Evolutionary conservation across 2,888 invertebrate genomes (phyloP).

Genomic region (Ectemnius lituratus): DNA sequence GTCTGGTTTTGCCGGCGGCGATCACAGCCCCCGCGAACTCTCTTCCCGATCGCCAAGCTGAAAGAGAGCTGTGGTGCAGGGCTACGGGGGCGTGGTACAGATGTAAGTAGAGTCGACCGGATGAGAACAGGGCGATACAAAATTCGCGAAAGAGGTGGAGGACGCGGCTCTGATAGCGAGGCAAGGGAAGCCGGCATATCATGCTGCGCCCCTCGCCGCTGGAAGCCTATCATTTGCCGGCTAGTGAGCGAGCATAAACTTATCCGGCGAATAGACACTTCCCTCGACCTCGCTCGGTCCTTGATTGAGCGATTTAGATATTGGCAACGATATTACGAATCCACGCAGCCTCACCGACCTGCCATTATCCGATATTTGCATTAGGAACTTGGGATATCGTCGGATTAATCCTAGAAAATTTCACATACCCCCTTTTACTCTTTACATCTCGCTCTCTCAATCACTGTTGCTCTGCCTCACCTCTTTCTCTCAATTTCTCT

Average conservation of each 20-base stretch:
- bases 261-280: constrained; percentile 26
- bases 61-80: constrained; percentile 54
- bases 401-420: too few relatives aligned
- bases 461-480: neutral
- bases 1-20: constrained; percentile 39
- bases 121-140: constrained; percentile 53
- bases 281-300: constrained; percentile 7
- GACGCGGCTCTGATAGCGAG: constrained; percentile 49
- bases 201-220: constrained; percentile 40
- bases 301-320: constrained; percentile 28
- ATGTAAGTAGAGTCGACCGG: constrained; percentile 41
- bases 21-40: constrained; percentile 16
- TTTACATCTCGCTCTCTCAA: neutral
- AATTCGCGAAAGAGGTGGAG: constrained; percentile 53
- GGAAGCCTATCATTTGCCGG: constrained; percentile 44
- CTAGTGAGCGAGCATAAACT: neutral
- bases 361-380: too few relatives aligned
- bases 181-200: constrained; percentile 16
- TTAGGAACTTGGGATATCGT: too few relatives aligned
- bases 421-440: neutral
- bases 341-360: too few relatives aligned
- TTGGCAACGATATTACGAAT: neutral
- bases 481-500: neutral
- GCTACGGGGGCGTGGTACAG: constrained; percentile 56
- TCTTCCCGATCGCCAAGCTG: constrained; percentile 37